phyloP scores from a whole-genome alignment of 2,113 vertebrate genomes.

The Notarius quadriscutis region DNA sequence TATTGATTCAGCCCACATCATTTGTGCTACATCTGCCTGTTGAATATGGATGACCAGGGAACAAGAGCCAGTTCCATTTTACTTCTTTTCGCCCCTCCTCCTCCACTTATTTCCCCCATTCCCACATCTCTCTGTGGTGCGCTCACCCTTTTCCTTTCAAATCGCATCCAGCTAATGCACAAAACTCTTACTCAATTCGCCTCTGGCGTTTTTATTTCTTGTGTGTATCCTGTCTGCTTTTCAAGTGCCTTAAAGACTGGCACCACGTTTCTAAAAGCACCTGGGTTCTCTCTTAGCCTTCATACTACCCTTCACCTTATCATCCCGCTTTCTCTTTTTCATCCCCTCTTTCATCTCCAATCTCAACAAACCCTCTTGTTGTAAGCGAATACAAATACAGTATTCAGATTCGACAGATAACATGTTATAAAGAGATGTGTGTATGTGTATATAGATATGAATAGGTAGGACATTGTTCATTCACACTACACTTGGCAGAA shows the following conservation, averaged over 20 bases:
- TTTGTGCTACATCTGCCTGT: slow-evolving; percentile 44
- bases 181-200: slow-evolving; percentile 21
- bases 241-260: neutral
- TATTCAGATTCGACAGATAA: too few relatives aligned
- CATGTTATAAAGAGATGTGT: too few relatives aligned
- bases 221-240: slow-evolving; percentile 20
- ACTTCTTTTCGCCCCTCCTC: slow-evolving; percentile 13
- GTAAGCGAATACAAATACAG: too few relatives aligned
- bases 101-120: neutral
- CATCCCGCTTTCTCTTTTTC: neutral
- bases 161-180: slow-evolving; percentile 27
- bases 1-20: slow-evolving; percentile 42
- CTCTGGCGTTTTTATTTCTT: slow-evolving; percentile 17
- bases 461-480: too few relatives aligned
- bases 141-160: slow-evolving; percentile 18
- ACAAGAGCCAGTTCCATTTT: slow-evolving; percentile 35
- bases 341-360: neutral
- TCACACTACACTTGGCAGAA: neutral
- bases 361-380: too few relatives aligned
- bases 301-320: neutral
- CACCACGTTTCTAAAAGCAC: neutral
- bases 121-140: neutral
- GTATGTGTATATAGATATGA: neutral
- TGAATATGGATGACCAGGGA: slow-evolving; percentile 49
- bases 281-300: neutral